Conservation (phyloP, 2,797 vertebrate species). For the Poecilia gillii region DNA sequence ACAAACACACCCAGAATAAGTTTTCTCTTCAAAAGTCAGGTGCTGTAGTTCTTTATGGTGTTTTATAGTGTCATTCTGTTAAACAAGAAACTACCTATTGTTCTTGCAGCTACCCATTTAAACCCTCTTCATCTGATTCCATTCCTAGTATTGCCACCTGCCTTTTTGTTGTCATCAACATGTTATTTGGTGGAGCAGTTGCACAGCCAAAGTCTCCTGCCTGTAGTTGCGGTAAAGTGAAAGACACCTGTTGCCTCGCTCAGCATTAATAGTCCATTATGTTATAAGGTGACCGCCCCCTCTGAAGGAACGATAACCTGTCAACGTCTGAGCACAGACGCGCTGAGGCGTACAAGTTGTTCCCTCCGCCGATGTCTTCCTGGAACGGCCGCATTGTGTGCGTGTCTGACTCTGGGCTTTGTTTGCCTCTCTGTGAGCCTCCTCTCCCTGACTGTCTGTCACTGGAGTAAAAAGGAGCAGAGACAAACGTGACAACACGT, state of each 20-base stretch:
- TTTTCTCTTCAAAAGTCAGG: conserved; percentile 28
- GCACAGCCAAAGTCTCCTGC: conserved; percentile 25
- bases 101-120: not conserved
- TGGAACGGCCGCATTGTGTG: conserved; percentile 48
- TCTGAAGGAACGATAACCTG: conserved; percentile 64
- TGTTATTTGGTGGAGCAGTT: conserved; percentile 50
- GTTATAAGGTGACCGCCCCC: conserved; percentile 69
- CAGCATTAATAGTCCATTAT: conserved; percentile 79
- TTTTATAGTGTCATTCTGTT: not conserved
- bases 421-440: conserved; percentile 31
- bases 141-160: conserved; percentile 14
- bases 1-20: conserved; percentile 10
- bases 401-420: conserved; percentile 47
- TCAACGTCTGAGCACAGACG: conserved; percentile 63
- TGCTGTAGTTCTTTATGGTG: conserved; percentile 6
- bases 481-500: conserved; percentile 23
- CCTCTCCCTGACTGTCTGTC: conserved; percentile 25
- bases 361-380: conserved; percentile 46
- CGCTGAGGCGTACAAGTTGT: conserved; percentile 38
- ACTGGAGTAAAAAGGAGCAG: conserved; percentile 38
- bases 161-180: conserved; percentile 31
- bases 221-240: conserved; percentile 54
- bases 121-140: conserved; percentile 27
- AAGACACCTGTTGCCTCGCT: conserved; percentile 58
- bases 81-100: not conserved